Conservation (phyloP, 2,797 vertebrate genomes). For the Lycodopsis pacificus region DNA sequence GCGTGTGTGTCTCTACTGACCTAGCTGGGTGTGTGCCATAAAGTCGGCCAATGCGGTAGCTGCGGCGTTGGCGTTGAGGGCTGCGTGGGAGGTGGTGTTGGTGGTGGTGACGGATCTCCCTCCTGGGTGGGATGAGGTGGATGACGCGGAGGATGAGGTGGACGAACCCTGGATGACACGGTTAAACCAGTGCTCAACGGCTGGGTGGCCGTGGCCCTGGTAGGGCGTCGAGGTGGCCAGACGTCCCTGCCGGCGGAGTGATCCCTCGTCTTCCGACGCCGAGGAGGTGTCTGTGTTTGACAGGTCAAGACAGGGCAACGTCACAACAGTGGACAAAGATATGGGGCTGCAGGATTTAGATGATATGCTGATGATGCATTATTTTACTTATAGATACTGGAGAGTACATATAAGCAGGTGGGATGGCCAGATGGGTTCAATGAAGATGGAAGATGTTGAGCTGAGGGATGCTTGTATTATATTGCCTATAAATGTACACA, state of each 20-base stretch:
- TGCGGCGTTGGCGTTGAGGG: constrained; percentile 88
- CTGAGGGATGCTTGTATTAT: constrained; percentile 16
- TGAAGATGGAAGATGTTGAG: constrained; percentile 38
- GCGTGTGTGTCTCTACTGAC: constrained; percentile 84
- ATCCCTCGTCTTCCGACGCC: constrained; percentile 97
- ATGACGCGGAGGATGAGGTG: constrained; percentile 97
- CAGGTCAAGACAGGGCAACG: constrained; percentile 76
- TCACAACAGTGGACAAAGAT: constrained; percentile 62
- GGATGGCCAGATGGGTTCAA: constrained; percentile 41
- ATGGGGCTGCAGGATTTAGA: constrained; percentile 28
- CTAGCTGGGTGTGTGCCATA: constrained; percentile 92
- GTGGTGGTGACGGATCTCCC: constrained; percentile 87
- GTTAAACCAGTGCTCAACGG: constrained; percentile 95
- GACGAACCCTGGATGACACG: constrained; percentile 96
- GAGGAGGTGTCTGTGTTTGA: constrained; percentile 95
- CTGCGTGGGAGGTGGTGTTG: constrained; percentile 88
- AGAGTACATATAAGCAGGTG: constrained; percentile 55
- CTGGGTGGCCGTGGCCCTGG: constrained; percentile 91
- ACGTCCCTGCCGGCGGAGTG: constrained; percentile 91
- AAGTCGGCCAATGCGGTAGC: constrained; percentile 90
- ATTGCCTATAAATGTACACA: constrained; percentile 11
- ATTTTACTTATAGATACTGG: constrained; percentile 53
- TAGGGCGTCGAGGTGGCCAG: constrained; percentile 90
- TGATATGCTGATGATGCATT: constrained; percentile 47
- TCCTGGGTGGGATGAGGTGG: constrained; percentile 96